phyloP scores from a whole-genome alignment of 2,113 vertebrate genomes.

The Salvelinus sp. region DNA sequence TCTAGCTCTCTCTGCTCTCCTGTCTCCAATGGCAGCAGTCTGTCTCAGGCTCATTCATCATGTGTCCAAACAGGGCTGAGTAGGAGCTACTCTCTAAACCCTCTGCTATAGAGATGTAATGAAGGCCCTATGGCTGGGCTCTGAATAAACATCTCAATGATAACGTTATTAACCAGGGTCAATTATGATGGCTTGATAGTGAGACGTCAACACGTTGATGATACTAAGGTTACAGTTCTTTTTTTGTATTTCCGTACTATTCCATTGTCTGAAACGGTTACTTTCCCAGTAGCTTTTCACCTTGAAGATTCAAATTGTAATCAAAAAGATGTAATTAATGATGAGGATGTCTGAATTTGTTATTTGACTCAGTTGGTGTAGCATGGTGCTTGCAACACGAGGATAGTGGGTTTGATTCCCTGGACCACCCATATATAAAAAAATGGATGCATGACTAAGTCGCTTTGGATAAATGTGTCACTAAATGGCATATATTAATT shows the following conservation, averaged over 20 bases:
- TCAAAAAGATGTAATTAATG: too few relatives aligned
- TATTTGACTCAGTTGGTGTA: too few relatives aligned
- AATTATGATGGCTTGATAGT: constrained; percentile 66
- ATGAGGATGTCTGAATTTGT: too few relatives aligned
- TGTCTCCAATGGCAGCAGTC: constrained; percentile 63
- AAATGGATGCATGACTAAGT: too few relatives aligned
- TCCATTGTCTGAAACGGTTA: not conserved
- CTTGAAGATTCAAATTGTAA: too few relatives aligned
- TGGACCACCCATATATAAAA: too few relatives aligned
- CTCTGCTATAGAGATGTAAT: constrained; percentile 53
- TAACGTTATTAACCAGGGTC: constrained; percentile 68
- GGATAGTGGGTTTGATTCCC: too few relatives aligned
- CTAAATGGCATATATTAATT: too few relatives aligned
- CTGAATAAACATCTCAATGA: constrained; percentile 67
- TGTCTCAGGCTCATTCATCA: constrained; percentile 70
- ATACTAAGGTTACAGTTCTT: not conserved
- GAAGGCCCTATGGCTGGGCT: constrained; percentile 48
- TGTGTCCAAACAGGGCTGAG: constrained; percentile 59
- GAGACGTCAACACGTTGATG: constrained; percentile 50
- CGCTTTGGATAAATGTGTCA: too few relatives aligned
- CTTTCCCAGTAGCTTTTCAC: not conserved
- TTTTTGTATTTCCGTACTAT: too few relatives aligned
- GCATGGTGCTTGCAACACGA: too few relatives aligned
- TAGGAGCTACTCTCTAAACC: constrained; percentile 57
- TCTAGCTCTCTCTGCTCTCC: constrained; percentile 53